Percentiles rank a stretch among this genome's conserved stretches.
These are phyloP conservation scores for Sinelater perroti DNA, from an alignment of 2,888 invertebrate genomes.

Conservation along the genomic window DNA sequence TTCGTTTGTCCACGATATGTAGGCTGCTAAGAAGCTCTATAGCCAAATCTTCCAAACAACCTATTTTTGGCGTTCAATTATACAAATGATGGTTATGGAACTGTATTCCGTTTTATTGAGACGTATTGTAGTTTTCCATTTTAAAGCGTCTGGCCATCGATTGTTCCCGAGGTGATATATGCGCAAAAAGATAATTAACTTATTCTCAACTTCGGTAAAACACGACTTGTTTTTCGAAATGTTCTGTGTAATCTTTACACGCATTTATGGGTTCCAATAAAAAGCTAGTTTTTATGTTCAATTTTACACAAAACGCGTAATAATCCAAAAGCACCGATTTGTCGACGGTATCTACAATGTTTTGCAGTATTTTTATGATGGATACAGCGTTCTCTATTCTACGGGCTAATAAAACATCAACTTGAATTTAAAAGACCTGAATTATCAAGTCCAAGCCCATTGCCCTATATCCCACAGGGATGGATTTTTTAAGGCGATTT, in stretches of 20 bases:
- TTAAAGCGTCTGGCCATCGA: conserved; percentile 31
- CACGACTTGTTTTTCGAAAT: conserved; percentile 26
- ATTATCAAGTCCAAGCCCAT: conserved; percentile 61
- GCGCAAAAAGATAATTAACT: conserved; percentile 41
- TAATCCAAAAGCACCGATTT: conserved; percentile 62
- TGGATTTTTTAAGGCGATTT: conserved; percentile 55
- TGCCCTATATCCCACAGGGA: conserved; percentile 61
- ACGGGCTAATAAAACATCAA: conserved; percentile 61
- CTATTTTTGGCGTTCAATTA: too few relatives aligned
- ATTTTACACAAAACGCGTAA: conserved; percentile 66
- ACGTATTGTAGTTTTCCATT: conserved; percentile 41
- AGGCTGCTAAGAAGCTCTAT: too few relatives aligned
- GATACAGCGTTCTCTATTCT: conserved; percentile 64
- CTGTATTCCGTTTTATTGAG: conserved; percentile 15
- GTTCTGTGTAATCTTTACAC: conserved; percentile 61
- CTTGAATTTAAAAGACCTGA: conserved; percentile 58
- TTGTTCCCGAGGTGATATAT: conserved; percentile 39
- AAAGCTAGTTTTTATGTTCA: conserved; percentile 67
- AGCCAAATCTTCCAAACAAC: too few relatives aligned
- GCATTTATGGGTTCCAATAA: conserved; percentile 62
- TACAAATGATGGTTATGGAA: too few relatives aligned
- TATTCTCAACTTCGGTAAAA: conserved; percentile 37
- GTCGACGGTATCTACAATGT: conserved; percentile 48
- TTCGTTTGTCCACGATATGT: too few relatives aligned
- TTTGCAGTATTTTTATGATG: conserved; percentile 57